Base-by-base conservation (phyloP, 2,888 invertebrate genomes). In the Chaetogeoica ovagalla region DNA sequence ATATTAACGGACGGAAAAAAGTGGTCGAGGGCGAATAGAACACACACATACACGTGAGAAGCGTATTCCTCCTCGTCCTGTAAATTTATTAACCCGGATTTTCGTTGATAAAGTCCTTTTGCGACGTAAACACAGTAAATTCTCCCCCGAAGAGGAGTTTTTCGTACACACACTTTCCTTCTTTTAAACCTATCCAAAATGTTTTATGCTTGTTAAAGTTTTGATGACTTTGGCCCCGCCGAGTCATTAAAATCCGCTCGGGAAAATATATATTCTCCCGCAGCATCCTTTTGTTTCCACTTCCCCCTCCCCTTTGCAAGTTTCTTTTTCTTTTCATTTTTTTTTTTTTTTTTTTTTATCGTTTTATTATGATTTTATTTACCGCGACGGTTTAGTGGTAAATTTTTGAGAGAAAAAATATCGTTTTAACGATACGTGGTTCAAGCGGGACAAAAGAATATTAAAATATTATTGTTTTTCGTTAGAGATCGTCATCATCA, bases 161-260 rank as follows among this genome's bases (percentile, higher is more conserved):
- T 0, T 48, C 19, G 43, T 60, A 62, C 55, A 39, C 43, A 15
- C 37, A 52, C 52, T 39, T 8, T 13, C 19, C 23, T 57, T 43
- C 59, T 59, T 48, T 76, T 59, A 59, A 68, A 76, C 66, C 76
- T 55, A 30, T 30, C 48, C 39, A 37, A 39, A 59, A 60, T 68
- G 57, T 68, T 76, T 68, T 76, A 76, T 76, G 68, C 66, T 76
- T 68, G 76, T 68, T 68, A 68, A 68, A 68, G 68, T 76, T 76
- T 76, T 59, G 68, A 59, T 48, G 66, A 68, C 66, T 68, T n/a
- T n/a, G 68, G 59, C 30, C 30, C 59, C 23, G 57, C 59, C 23
- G 57, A 68, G 75, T 76, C 76, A 68, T 76, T 76, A 76, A 76
- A 66, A 68, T 76, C 68, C 55, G 65, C 55, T 63, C 37, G 62